A percentile compares a stretch with the other conserved stretches of the same genome.
phyloP scores from a whole-genome alignment of 2,888 invertebrate genomes.

The Xanthia togata region DNA sequence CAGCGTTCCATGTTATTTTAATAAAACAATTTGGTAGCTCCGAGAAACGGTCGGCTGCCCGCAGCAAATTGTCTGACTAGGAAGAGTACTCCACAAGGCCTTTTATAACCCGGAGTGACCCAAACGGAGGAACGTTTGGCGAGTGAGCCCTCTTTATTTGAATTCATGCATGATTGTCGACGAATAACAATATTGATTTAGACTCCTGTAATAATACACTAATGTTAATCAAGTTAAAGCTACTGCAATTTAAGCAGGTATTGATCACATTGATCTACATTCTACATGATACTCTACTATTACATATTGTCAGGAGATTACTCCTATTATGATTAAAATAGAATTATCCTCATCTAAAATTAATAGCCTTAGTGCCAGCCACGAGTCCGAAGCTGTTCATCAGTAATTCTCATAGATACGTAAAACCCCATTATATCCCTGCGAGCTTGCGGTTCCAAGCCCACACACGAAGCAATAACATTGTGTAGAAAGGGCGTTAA shows the following conservation, averaged over 20 bases:
- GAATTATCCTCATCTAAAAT: neutral
- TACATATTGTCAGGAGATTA: neutral
- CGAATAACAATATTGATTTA: constrained; percentile 4
- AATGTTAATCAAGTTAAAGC: neutral
- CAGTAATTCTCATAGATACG: constrained; percentile 2
- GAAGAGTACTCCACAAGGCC: constrained; percentile 30
- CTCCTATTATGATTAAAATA: neutral
- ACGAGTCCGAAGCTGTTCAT: neutral
- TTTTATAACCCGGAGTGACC: constrained; percentile 22
- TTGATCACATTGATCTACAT: neutral
- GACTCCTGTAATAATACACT: neutral
- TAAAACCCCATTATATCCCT: constrained; percentile 12
- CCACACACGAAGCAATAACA: constrained; percentile 14
- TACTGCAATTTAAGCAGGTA: neutral
- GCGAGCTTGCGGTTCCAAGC: neutral
- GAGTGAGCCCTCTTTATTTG: constrained; percentile 17
- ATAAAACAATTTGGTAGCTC: constrained; percentile 58
- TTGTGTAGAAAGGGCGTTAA: constrained; percentile 20
- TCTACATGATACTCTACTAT: neutral
- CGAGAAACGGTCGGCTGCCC: constrained; percentile 36
- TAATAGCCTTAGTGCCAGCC: neutral
- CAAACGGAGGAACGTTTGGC: constrained; percentile 13
- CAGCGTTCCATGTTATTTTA: constrained; percentile 55
- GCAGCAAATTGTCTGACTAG: constrained; percentile 43
- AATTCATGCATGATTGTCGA: constrained; percentile 2